A percentile compares a stretch with the other conserved stretches of the same genome.
These are phyloP conservation scores for Sebastolobus altivelis DNA, from an alignment of 2,797 vertebrate species.

Conservation along the genomic window DNA sequence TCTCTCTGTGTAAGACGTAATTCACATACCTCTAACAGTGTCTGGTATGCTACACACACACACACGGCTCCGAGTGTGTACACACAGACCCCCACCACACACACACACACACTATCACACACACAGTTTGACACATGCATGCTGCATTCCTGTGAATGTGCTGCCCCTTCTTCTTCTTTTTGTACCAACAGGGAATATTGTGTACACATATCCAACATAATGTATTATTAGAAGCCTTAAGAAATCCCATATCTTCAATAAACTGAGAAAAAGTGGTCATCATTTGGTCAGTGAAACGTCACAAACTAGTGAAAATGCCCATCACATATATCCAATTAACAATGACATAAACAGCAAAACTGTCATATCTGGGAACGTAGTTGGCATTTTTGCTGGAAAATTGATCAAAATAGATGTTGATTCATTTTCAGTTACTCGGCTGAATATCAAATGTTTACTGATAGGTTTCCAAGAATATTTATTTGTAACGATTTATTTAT, in stretches of 20 bases:
- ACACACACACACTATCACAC: slow-evolving; percentile 27
- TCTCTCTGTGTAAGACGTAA: slow-evolving; percentile 76
- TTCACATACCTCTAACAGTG: slow-evolving; percentile 78
- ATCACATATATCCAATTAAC: not conserved
- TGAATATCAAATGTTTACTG: not conserved
- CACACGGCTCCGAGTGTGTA: slow-evolving; percentile 5
- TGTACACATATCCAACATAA: not conserved
- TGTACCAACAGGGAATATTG: not conserved
- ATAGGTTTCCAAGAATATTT: not conserved
- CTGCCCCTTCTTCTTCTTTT: slow-evolving; percentile 6
- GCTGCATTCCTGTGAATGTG: slow-evolving; percentile 57
- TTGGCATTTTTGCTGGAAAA: not conserved
- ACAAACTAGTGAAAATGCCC: not conserved
- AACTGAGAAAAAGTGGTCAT: not conserved
- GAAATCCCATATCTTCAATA: not conserved
- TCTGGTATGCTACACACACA: slow-evolving; percentile 71
- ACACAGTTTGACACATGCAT: slow-evolving; percentile 54
- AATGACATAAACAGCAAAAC: not conserved
- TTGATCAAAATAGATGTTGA: too few relatives aligned
- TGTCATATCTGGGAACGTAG: not conserved
- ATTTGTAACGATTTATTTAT: not conserved
- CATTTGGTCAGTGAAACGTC: not conserved
- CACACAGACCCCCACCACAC: slow-evolving; percentile 14
- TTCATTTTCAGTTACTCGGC: not conserved
- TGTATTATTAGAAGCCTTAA: not conserved